A percentile compares a stretch with the other conserved stretches of the same genome.
Evolutionary conservation across 2,888 invertebrate genomes (phyloP).

Genomic region (Orthosia incerta): DNA sequence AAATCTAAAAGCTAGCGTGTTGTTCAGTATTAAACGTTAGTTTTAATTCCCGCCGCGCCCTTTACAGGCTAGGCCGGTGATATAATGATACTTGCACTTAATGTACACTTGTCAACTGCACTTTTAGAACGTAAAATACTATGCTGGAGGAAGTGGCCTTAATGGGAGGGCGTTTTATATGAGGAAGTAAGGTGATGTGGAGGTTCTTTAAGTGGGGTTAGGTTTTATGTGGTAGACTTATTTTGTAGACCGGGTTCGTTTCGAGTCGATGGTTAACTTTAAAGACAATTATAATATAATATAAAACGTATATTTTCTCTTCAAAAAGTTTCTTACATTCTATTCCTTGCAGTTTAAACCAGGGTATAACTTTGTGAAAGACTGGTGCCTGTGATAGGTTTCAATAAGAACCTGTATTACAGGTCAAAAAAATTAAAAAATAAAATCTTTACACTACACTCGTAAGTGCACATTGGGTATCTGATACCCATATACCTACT

Average conservation of each 20-base stretch:
- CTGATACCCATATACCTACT: no score
- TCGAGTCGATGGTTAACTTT: background rate
- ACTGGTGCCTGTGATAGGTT: no score
- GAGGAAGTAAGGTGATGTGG: constrained; percentile 11
- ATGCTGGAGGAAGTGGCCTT: constrained; percentile 46
- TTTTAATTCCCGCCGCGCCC: constrained; percentile 52
- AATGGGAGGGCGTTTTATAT: constrained; percentile 30
- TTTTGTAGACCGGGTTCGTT: background rate
- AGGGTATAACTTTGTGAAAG: no score
- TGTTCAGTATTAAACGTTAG: constrained; percentile 5
- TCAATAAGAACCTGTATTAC: no score
- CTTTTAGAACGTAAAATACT: constrained; percentile 55
- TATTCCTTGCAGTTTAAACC: no score
- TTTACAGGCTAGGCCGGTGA: constrained; percentile 39
- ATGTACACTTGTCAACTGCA: constrained; percentile 61
- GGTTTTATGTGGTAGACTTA: background rate
- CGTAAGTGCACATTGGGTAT: no score
- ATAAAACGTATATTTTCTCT: no score
- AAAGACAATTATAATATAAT: no score
- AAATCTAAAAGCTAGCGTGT: constrained; percentile 50
- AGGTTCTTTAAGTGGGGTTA: constrained; percentile 16
- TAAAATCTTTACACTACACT: no score
- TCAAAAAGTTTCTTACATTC: no score
- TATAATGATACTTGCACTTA: constrained; percentile 62
- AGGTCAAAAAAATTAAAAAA: no score